Evolutionary conservation across 1,140 invertebrate species (phyloP), one percentile per base, ranked within the genome.

Genomic region (Cydia fagiglandana): DNA sequence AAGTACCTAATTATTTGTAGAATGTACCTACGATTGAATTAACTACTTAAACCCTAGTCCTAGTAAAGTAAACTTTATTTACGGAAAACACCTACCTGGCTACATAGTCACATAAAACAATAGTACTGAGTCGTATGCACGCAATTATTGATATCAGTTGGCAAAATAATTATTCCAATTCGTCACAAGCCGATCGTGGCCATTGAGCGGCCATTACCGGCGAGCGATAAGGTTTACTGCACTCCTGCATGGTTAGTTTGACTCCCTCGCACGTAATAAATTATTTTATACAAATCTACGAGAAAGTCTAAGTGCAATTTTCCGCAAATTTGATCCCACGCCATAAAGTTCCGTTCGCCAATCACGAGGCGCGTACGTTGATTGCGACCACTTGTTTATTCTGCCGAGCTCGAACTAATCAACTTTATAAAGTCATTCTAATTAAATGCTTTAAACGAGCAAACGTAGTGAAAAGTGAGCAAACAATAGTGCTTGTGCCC

Each of bases 181-280:
- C 81, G 82, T 86, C 86, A 85, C 88, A 87, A 86, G 84, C 82
- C 81, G 80, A 84, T 82, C 75, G 80, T 79, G 74, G 78, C 81
- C 80, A 87, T 87, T 86, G 87, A 81, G 80, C 78, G 77, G 78
- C 86, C 81, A 91, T 91, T 90, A 89, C 86, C 86, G 82, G 77
- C 75, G 76, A 73, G 73, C 75, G 89, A 91, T 91, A 91, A 89
- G 84, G 75, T 91, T 91, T 86, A 92, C 78, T 86, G 87, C 83
- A 45, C 79, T 74, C 64, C 87, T 87, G 87, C 82, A 90, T 84
- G 90, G 88, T 91, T 91, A 92, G 90, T 92, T 92, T 90, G 84
- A 88, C 38, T 78, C 79, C 79, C 80, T 85, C 84, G 83, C 86
- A 89, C 89, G 79, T 88, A 85, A 86, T 91, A 92, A 92, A 91